Evolutionary conservation across 2,113 vertebrate genomes (phyloP).

Genomic region (Lethenteron camtschaticum): DNA sequence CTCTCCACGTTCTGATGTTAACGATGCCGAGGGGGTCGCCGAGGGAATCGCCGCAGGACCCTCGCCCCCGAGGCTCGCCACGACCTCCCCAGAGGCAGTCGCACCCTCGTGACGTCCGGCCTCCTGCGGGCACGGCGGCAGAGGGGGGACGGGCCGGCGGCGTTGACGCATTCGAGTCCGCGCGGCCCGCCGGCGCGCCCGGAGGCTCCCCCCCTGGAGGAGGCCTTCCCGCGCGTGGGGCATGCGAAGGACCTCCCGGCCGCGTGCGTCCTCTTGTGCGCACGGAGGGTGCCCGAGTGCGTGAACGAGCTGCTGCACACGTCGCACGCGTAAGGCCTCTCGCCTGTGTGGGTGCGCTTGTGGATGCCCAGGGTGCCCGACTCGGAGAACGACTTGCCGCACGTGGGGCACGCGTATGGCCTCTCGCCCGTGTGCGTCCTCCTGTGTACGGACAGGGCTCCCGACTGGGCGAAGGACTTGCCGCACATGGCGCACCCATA

Average conservation of each 20-base stretch:
- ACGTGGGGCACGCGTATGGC: slow-evolving; percentile 2
- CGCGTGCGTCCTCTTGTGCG: slow-evolving; percentile 26
- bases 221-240: background rate
- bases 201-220: background rate
- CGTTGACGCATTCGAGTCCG: background rate
- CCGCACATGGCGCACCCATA: slow-evolving; percentile 4
- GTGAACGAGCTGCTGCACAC: background rate
- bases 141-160: too few relatives aligned
- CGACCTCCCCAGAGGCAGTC: too few relatives aligned
- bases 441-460: slow-evolving; percentile 1
- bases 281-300: background rate
- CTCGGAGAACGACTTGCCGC: background rate
- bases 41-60: too few relatives aligned
- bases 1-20: too few relatives aligned
- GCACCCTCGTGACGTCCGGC: too few relatives aligned
- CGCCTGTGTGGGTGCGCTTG: background rate
- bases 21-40: too few relatives aligned
- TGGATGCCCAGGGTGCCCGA: background rate
- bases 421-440: slow-evolving; percentile 5
- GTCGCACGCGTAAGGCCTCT: background rate
- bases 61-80: too few relatives aligned
- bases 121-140: too few relatives aligned
- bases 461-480: background rate
- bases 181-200: background rate
- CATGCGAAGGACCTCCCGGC: background rate